Evolutionary conservation across 1,140 invertebrate species (phyloP).

Genomic region (Macrobrachium nipponense): DNA sequence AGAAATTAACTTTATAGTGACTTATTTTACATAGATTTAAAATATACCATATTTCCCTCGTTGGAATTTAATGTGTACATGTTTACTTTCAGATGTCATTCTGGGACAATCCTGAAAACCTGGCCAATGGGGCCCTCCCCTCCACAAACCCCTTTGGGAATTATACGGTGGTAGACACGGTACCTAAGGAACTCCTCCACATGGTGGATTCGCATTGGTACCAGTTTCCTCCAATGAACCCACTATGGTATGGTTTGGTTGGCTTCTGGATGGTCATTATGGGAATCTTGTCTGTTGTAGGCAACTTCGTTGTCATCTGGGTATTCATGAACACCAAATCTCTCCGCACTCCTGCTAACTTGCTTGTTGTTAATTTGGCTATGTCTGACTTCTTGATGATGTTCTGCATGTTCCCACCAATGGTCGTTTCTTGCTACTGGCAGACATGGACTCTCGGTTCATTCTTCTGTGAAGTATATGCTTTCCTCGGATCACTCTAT

Average conservation of each 20-base stretch:
- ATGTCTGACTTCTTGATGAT: slow-evolving; percentile 87
- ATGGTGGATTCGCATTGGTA: slow-evolving; percentile 67
- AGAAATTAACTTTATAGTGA: no score
- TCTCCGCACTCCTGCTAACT: slow-evolving; percentile 84
- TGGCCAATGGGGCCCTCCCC: no score
- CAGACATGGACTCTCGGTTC: slow-evolving; percentile 71
- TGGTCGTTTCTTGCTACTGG: slow-evolving; percentile 80
- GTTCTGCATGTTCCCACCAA: slow-evolving; percentile 76
- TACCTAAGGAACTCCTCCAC: slow-evolving; percentile 42
- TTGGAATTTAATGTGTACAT: not conserved
- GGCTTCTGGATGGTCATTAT: slow-evolving; percentile 69
- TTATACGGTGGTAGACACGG: slow-evolving; percentile 35
- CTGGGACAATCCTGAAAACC: slow-evolving; percentile 1
- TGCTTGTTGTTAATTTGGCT: slow-evolving; percentile 86
- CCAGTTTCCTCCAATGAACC: slow-evolving; percentile 82
- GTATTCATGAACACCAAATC: slow-evolving; percentile 83
- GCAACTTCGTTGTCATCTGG: slow-evolving; percentile 88
- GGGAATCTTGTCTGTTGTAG: slow-evolving; percentile 77
- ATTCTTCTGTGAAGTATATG: slow-evolving; percentile 85
- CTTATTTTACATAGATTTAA: not conserved
- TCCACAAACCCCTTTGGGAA: slow-evolving; percentile 2
- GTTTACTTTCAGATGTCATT: not conserved
- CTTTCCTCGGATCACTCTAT: slow-evolving; percentile 74
- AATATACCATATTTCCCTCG: not conserved
- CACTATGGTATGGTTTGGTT: slow-evolving; percentile 73